Percentiles rank a stretch among this genome's conserved stretches.
phyloP scores from a whole-genome alignment of 2,888 invertebrate species.

The Nineta flava region DNA sequence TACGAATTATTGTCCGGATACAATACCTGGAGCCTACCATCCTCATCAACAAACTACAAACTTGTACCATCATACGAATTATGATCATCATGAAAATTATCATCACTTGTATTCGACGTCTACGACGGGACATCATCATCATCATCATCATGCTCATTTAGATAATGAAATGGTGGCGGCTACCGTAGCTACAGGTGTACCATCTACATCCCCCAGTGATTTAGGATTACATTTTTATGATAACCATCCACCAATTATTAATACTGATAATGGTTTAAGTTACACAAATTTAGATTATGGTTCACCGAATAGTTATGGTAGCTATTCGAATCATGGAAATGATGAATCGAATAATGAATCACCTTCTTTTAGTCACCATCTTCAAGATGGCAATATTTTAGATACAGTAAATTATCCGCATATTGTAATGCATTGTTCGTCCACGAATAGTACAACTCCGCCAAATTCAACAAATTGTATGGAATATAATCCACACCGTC shows the following conservation, averaged over 20 bases:
- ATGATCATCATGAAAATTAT: neutral
- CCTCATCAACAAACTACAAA: constrained; percentile 19
- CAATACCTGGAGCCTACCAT: constrained; percentile 26
- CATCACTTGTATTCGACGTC: neutral
- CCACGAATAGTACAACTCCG: constrained; percentile 16
- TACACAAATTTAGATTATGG: constrained; percentile 80
- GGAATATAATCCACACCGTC: constrained; percentile 34
- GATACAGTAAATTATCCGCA: constrained; percentile 29
- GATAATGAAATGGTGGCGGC: constrained; percentile 16
- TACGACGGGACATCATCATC: neutral
- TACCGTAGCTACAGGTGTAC: constrained; percentile 7
- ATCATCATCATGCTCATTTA: constrained; percentile 21
- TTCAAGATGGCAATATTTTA: constrained; percentile 31
- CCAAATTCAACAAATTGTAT: constrained; percentile 31
- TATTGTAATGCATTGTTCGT: constrained; percentile 17
- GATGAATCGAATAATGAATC: constrained; percentile 24
- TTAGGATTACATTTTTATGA: constrained; percentile 34
- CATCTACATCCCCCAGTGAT: constrained; percentile 27
- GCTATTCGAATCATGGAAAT: constrained; percentile 17
- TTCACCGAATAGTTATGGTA: constrained; percentile 23
- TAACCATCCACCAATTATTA: constrained; percentile 46
- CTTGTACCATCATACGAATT: neutral
- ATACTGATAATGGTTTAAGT: constrained; percentile 72
- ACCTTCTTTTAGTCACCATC: constrained; percentile 31
- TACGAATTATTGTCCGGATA: constrained; percentile 25